Conservation (phyloP, 2,888 invertebrate genomes). For the Eubasilissa splendida region DNA sequence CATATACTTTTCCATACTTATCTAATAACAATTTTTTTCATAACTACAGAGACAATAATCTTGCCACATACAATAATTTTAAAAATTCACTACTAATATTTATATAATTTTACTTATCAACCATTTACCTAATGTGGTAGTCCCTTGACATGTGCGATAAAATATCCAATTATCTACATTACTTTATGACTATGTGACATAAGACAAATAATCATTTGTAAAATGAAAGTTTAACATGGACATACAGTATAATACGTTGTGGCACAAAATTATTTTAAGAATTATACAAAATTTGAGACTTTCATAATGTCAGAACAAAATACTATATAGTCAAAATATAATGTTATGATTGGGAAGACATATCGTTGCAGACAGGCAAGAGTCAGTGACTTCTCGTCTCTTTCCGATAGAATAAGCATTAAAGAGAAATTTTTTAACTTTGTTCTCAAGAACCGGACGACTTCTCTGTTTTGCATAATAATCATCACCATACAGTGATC, state of each 20-base stretch:
- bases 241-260: conserved; percentile 28
- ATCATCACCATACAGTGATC: too few relatives aligned
- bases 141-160: conserved; percentile 49
- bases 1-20: conserved; percentile 49
- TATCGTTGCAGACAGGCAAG: conserved; percentile 12
- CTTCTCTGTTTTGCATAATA: too few relatives aligned
- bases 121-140: conserved; percentile 49
- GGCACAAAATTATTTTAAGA: conserved; percentile 40
- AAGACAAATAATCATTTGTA: conserved; percentile 25
- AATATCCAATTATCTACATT: conserved; percentile 49
- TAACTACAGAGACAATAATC: conserved; percentile 44
- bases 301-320: conserved; percentile 14
- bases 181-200: conserved; percentile 26
- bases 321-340: conserved; percentile 11
- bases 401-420: too few relatives aligned
- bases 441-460: too few relatives aligned
- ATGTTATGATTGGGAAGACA: conserved; percentile 39
- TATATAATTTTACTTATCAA: conserved; percentile 46
- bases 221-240: conserved; percentile 7
- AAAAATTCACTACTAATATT: conserved; percentile 49
- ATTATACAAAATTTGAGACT: conserved; percentile 17
- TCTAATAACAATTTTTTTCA: conserved; percentile 49
- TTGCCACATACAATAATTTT: conserved; percentile 44
- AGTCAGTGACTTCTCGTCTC: too few relatives aligned
- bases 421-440: too few relatives aligned